Evolutionary conservation across 2,888 invertebrate genomes (phyloP).

Genomic region (Cryptosula pallasiana): DNA sequence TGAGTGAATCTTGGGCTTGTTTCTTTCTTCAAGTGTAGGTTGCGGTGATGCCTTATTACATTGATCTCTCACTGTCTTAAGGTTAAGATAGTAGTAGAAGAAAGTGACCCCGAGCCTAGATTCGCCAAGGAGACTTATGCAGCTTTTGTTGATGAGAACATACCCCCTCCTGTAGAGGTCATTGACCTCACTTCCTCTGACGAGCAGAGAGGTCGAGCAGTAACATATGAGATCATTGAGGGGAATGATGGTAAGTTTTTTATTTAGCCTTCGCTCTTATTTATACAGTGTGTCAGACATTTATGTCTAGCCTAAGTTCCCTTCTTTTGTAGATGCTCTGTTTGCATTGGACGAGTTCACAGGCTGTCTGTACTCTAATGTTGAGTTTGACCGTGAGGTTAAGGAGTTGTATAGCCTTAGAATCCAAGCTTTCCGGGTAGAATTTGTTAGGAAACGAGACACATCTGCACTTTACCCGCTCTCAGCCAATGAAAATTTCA

Average conservation of each 20-base stretch:
- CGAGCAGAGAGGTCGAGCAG: neutral
- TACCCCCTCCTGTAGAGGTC: neutral
- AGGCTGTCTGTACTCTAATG: neutral
- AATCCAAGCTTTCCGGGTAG: slow-evolving; percentile 9
- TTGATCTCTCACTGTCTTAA: no score
- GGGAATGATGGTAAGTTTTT: slow-evolving; percentile 13
- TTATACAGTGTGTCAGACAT: neutral
- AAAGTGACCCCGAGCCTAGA: slow-evolving; percentile 5
- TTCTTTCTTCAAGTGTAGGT: neutral
- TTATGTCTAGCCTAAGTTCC: neutral
- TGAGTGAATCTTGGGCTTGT: neutral
- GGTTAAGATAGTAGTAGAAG: slow-evolving; percentile 6
- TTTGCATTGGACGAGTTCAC: neutral
- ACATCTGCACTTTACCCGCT: no score
- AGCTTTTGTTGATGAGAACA: slow-evolving; percentile 11
- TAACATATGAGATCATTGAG: slow-evolving; percentile 5
- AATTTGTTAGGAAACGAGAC: neutral
- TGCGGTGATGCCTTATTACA: no score
- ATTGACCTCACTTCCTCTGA: slow-evolving; percentile 17
- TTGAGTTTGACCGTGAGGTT: neutral
- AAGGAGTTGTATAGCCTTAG: neutral
- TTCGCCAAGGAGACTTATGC: slow-evolving; percentile 19
- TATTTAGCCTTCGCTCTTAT: neutral
- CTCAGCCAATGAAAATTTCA: no score
- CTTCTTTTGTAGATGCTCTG: neutral